phyloP scores from a whole-genome alignment of 2,888 invertebrate genomes.

The Achlya flavicornis region DNA sequence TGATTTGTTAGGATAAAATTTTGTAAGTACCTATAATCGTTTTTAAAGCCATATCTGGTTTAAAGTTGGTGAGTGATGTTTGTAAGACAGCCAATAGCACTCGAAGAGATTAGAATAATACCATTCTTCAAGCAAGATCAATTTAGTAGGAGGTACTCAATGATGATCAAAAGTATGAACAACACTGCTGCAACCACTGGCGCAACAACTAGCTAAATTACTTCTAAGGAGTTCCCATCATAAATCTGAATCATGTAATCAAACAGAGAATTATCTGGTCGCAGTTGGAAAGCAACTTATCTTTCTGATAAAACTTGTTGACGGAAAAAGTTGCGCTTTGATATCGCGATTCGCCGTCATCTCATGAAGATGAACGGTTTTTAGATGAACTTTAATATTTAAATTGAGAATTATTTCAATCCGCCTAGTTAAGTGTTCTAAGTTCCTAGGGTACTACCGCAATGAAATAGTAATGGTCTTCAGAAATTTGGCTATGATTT shows the following conservation, averaged over 20 bases:
- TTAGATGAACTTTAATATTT: background rate
- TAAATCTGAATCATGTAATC: conserved; percentile 7
- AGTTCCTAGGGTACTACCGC: too few relatives aligned
- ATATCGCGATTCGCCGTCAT: background rate
- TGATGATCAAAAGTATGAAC: too few relatives aligned
- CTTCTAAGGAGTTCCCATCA: background rate
- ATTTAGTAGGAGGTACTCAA: too few relatives aligned
- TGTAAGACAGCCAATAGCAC: too few relatives aligned
- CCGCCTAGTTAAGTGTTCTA: background rate
- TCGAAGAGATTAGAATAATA: too few relatives aligned
- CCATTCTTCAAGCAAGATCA: too few relatives aligned
- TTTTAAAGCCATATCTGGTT: too few relatives aligned
- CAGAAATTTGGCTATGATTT: too few relatives aligned
- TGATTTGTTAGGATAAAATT: background rate
- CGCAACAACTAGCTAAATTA: background rate
- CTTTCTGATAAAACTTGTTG: conserved; percentile 6
- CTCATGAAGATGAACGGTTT: background rate
- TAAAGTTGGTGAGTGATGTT: too few relatives aligned
- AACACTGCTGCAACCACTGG: background rate
- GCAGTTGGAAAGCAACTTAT: conserved; percentile 3
- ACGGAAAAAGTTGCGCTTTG: conserved; percentile 4
- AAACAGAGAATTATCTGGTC: conserved; percentile 8
- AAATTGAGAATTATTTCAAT: background rate
- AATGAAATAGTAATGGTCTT: too few relatives aligned
- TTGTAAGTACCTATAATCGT: background rate